Base-by-base conservation (phyloP, 2,888 invertebrate genomes). In the Icerya purchasi region DNA sequence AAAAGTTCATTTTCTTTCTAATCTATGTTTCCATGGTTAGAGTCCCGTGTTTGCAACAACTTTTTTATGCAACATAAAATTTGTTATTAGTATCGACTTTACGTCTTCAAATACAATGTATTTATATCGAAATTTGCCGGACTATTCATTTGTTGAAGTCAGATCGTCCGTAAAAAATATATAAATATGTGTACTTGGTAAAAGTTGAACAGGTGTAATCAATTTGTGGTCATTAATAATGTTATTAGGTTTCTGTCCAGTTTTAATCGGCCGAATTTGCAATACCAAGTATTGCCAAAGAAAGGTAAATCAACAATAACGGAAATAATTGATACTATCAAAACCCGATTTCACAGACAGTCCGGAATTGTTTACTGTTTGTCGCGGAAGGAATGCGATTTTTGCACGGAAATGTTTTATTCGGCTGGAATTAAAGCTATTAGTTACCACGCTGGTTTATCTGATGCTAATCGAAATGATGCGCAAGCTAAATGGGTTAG, bases 321-420 rank as follows among this genome's bases (percentile, higher is more conserved):
- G 65, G 79, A 71, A 60, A 71, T 79, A 8, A 70, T 75, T 25
- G 70, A 72, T 50, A 64, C 75, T 53, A 74, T 82, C 64, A 74
- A 75, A 64, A 66, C 69, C 23, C 69, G 71, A 61, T 79, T 73
- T 66, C 66, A 67, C 0, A 69, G 71, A n/a, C 74, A 79, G 59
- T 88, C 87, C 23, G 97, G 97, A 10, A 98, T 98, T 65, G 83
- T 98, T 54, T 98, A 97, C 72, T 97, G 96, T 69, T 76, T 97
- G 22, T 88, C 93, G 0, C 81, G 91, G 58, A 88, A 86, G 65
- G 94, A 97, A 67, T 89, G 92, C 68, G 93, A 96, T 67, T 77
- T 74, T 53, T 76, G 89, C 54, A 81, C 93, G 0, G 68, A 68
- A 2, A 79, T 81, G 54, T 73, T 96, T 67, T 74, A 76, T 22